Evolutionary conservation across 2,797 vertebrate genomes (phyloP), one percentile per base, ranked within the genome.

Genomic region (Ambastaia sidthimunki): DNA sequence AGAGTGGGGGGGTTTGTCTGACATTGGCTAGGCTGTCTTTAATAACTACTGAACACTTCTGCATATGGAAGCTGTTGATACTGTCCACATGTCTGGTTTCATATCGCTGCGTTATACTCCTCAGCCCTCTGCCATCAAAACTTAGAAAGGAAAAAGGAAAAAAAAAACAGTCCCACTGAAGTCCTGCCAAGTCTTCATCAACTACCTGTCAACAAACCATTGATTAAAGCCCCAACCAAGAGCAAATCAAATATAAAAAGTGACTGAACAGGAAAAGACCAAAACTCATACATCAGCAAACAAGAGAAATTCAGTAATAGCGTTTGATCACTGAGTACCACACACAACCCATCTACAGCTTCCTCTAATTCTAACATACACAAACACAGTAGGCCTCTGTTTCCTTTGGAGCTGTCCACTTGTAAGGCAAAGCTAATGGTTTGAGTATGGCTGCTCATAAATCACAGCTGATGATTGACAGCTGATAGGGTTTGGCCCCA

Each of bases 401-500:
- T 83, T 85, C 85, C 76, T 75, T 70, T 83, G 41, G 82, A 80
- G 82, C 80, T 82, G 70, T 78, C 85, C 85, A 83, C 79, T 78
- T 55, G 72, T 55, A 68, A 83, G 76, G 69, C 74, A 73, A 47
- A 76, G 44, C 74, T 87, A 84, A 87, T 80, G 85, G 76, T 79
- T 87, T 84, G 82, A 86, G 70, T 76, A 76, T 62, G 80, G 60
- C 62, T 74, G 57, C 74, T 82, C 83, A 84, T 87, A 83, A 87
- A 85, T 87, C 83, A 85, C 68, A 41, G 71, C 71, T 19, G 72
- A 71, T 77, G 86, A 85, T 82, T 81, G 89, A 87, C 85, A 84
- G 71, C 74, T 82, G 77, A 76, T 78, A 68, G 63, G 59, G 73
- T 70, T 69, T 85, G 86, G 85, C 84, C 57, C 62, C 21, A 69